Evolutionary conservation across 2,888 invertebrate genomes (phyloP), one percentile per base, ranked within the genome.

Genomic region (Eledona agricola): DNA sequence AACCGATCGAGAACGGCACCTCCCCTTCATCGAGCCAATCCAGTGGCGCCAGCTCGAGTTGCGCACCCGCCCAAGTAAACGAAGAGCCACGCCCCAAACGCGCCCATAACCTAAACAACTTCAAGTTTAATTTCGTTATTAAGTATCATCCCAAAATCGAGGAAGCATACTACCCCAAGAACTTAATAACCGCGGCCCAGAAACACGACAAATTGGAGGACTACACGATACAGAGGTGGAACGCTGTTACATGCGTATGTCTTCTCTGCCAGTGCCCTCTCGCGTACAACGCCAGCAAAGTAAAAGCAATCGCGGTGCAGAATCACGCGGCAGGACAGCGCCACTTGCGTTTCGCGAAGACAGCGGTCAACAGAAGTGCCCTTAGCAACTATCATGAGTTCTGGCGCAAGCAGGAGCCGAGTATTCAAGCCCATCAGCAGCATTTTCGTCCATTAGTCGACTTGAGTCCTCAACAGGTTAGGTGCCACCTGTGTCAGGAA

Each of bases 351-450:
- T 49, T 17, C 12, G 58, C 63, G 3, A 7, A 22, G 1, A 56
- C 37, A 10, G 7, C 28, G 1, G 7, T 5, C 5, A 47, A 51
- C 22, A 3, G 59, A 3, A 29, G 46, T 11, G 40, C 46, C 6
- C 32, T 71, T n/a, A 38, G 43, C 20, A 55, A 50, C 9, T 73
- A 68, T 37, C 72, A 73, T 51, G 61, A 65, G 11, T 50, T 55
- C 20, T 73, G 70, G 62, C 40, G 58, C 3, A 63, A 55, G 28
- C 59, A 65, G 40, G 71, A 71, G 9, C 20, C 45, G 1, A 12
- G 22, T 2, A 62, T 62, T 51, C 72, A 73, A 45, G 63, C 68
- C 3, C 71, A 72, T 51, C 72, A 72, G 59, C 59, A 67, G 5
- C 66, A 65, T 57, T 70, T 72, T 47, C 37, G 51, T 9, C 66